Percentiles rank a stretch among this genome's conserved stretches.
phyloP scores from a whole-genome alignment of 2,888 invertebrate species.

The Blastobasis lacticolella region DNA sequence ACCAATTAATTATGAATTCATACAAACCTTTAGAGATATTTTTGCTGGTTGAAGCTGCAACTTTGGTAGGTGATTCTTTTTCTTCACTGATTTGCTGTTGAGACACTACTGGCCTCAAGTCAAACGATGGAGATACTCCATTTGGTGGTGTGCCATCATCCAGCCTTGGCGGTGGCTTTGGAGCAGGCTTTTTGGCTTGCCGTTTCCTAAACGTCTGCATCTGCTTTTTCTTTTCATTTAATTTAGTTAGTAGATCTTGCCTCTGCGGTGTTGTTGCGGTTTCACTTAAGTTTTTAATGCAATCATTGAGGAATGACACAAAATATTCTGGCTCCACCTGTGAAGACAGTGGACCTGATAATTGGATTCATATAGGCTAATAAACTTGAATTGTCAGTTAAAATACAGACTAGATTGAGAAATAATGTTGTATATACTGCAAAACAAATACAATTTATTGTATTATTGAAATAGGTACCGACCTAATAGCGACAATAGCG shows the following conservation, averaged over 20 bases:
- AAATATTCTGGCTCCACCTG: constrained; percentile 83
- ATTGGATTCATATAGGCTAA: no score
- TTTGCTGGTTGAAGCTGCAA: constrained; percentile 18
- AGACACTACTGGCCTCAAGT: constrained; percentile 61
- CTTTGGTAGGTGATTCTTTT: constrained; percentile 41
- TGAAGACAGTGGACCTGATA: not conserved
- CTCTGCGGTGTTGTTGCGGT: constrained; percentile 61
- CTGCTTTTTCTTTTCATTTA: constrained; percentile 79
- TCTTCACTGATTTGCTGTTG: constrained; percentile 62
- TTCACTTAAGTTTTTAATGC: constrained; percentile 75
- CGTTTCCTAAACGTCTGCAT: constrained; percentile 59
- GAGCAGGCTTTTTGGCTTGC: constrained; percentile 47
- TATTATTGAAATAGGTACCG: no score
- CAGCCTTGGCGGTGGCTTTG: constrained; percentile 57
- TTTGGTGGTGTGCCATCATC: constrained; percentile 62
- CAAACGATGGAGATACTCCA: constrained; percentile 65
- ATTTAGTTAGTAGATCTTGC: constrained; percentile 76
- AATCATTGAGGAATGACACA: constrained; percentile 81
- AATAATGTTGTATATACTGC: no score
- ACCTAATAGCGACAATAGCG: no score
- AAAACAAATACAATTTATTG: no score
- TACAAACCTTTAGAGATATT: no score
- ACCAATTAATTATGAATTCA: no score
- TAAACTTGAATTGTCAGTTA: no score
- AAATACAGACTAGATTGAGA: no score